Conservation (phyloP, 2,113 vertebrate genomes). For the Oryzias melastigma region DNA sequence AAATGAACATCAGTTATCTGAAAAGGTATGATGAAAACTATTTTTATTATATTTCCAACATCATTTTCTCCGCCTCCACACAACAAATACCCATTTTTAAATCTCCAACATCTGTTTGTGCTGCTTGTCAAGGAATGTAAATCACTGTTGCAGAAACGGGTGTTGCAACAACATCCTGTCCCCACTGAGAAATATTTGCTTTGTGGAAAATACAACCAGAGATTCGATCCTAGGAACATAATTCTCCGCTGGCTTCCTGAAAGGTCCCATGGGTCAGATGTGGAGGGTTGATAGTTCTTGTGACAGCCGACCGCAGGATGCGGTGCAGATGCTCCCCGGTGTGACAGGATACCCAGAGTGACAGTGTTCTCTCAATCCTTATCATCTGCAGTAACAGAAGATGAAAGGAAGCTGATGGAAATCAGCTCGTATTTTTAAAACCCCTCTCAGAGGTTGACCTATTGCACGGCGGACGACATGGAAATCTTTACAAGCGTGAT, state of each 20-base stretch:
- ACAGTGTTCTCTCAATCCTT: slow-evolving; percentile 50
- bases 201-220: slow-evolving; percentile 42
- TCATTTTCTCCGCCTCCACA: neutral
- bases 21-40: slow-evolving; percentile 10
- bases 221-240: slow-evolving; percentile 35
- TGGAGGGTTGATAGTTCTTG: slow-evolving; percentile 32
- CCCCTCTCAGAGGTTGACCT: slow-evolving; percentile 41
- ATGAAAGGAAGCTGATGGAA: slow-evolving; percentile 44
- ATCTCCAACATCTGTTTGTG: slow-evolving; percentile 59
- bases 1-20: slow-evolving; percentile 18
- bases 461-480: neutral
- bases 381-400: slow-evolving; percentile 53
- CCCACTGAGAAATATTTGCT: slow-evolving; percentile 50
- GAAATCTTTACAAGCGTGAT: slow-evolving; percentile 30
- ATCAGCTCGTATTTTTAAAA: no score
- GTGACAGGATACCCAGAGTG: slow-evolving; percentile 50
- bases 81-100: slow-evolving; percentile 39
- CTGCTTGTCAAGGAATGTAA: slow-evolving; percentile 36
- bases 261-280: slow-evolving; percentile 43
- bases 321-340: slow-evolving; percentile 11
- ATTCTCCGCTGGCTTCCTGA: slow-evolving; percentile 47
- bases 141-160: slow-evolving; percentile 30
- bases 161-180: slow-evolving; percentile 73
- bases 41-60: slow-evolving; percentile 1
- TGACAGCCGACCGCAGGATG: slow-evolving; percentile 19